Evolutionary conservation across 92 coral and sea anemone species (phyloP).

Genomic region (Pocillopora grandis): DNA sequence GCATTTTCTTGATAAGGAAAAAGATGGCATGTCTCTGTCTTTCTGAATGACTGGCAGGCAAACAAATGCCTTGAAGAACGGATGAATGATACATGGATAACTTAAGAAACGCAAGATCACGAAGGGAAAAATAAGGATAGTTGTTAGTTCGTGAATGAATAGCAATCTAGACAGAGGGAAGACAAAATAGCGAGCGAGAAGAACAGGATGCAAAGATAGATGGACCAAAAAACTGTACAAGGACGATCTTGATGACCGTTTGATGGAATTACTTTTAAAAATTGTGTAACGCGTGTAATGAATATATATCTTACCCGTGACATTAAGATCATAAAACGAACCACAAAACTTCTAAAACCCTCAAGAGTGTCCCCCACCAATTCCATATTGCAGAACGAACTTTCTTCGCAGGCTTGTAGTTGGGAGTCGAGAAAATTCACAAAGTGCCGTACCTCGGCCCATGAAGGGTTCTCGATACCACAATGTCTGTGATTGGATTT

Average conservation of each 20-base stretch:
- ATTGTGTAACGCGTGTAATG: too few relatives aligned
- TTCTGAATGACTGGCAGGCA: too few relatives aligned
- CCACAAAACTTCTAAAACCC: conserved; percentile 85
- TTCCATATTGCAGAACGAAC: conserved; percentile 75
- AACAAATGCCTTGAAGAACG: too few relatives aligned
- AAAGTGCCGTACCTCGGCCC: conserved; percentile 91
- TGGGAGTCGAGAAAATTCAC: conserved; percentile 85
- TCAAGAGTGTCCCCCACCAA: conserved; percentile 77
- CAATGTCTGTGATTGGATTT: conserved; percentile 58
- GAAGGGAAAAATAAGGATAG: too few relatives aligned
- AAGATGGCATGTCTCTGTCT: too few relatives aligned
- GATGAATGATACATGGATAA: too few relatives aligned
- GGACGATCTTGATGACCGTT: background rate
- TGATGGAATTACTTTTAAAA: too few relatives aligned
- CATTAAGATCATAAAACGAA: conserved; percentile 86
- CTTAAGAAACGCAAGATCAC: too few relatives aligned
- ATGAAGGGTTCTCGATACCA: conserved; percentile 87
- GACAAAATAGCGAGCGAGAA: background rate
- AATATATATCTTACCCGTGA: conserved; percentile 65
- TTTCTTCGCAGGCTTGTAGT: conserved; percentile 81
- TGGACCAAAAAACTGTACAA: background rate
- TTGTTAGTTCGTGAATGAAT: too few relatives aligned
- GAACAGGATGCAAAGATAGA: background rate
- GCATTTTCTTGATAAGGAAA: too few relatives aligned
- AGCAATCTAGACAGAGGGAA: background rate